These are phyloP conservation scores for Zoanthus gigantus DNA, from an alignment of 92 coral and sea anemone genomes.

Conservation along the genomic window DNA sequence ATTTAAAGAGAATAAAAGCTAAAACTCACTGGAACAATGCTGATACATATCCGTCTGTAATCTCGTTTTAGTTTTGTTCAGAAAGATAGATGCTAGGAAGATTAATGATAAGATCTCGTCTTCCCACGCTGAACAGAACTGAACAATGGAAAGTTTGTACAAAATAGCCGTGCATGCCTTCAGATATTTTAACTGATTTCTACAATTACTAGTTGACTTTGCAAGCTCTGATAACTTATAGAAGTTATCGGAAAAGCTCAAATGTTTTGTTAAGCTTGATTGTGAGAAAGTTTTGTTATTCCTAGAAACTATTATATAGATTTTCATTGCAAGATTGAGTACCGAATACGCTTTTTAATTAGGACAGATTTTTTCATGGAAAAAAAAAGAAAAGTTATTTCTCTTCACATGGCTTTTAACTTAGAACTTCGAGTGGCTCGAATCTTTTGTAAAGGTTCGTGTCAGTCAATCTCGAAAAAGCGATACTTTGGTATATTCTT, in stretches of 20 bases:
- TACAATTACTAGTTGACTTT: no score
- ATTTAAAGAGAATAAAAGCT: no score
- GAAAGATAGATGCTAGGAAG: no score
- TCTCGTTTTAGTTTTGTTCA: no score
- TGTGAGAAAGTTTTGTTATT: not conserved
- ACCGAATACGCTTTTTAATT: not conserved
- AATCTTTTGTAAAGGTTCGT: not conserved
- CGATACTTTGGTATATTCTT: not conserved
- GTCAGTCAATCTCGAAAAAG: not conserved
- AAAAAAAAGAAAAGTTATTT: not conserved
- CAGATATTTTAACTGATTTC: not conserved
- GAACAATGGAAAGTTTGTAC: not conserved
- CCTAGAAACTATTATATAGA: not conserved
- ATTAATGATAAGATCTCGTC: no score
- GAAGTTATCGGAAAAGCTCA: not conserved
- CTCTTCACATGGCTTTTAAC: not conserved
- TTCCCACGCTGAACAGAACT: not conserved
- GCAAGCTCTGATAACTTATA: no score
- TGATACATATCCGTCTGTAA: no score
- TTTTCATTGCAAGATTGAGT: conserved; percentile 16
- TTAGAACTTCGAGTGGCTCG: not conserved
- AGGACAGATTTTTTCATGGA: not conserved
- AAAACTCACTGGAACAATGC: no score
- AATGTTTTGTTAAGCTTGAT: not conserved
- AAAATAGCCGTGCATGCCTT: not conserved